These are phyloP conservation scores for Colletes gigas DNA, from an alignment of 1,140 invertebrate genomes.

Conservation along the genomic window DNA sequence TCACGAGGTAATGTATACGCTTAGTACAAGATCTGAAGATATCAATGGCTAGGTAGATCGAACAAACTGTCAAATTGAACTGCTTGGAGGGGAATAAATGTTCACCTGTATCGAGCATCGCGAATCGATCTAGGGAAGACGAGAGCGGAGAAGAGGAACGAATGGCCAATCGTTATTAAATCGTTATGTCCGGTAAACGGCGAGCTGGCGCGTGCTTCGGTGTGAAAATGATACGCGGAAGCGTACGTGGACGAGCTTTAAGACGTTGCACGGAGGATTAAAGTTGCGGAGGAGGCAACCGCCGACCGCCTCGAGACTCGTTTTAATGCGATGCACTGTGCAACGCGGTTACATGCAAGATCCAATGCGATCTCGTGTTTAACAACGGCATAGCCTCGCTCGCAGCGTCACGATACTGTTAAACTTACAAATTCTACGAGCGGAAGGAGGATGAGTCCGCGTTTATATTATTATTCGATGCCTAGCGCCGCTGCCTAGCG, in stretches of 20 bases:
- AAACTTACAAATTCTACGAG: conserved; percentile 47
- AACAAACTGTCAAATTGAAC: too few relatives aligned
- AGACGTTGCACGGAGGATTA: not conserved
- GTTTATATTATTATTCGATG: not conserved
- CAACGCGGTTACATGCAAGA: conserved; percentile 36
- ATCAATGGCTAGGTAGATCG: too few relatives aligned
- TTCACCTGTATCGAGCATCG: not conserved
- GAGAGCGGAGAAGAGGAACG: too few relatives aligned
- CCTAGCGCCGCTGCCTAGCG: too few relatives aligned
- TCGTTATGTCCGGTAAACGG: conserved; percentile 4
- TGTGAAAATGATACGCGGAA: conserved; percentile 47
- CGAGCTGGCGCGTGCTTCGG: not conserved
- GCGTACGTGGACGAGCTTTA: not conserved
- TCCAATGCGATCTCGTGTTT: conserved; percentile 51
- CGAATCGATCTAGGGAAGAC: too few relatives aligned
- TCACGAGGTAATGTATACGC: too few relatives aligned
- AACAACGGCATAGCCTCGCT: conserved; percentile 41
- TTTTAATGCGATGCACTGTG: conserved; percentile 42
- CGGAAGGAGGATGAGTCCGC: not conserved
- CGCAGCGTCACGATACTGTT: conserved; percentile 37
- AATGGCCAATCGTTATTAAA: not conserved
- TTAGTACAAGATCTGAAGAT: too few relatives aligned
- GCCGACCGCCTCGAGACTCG: conserved; percentile 27
- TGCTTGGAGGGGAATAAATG: too few relatives aligned
- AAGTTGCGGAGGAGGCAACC: conserved; percentile 27